Evolutionary conservation across 2,888 invertebrate genomes (phyloP).

Genomic region (Ctena decussata): DNA sequence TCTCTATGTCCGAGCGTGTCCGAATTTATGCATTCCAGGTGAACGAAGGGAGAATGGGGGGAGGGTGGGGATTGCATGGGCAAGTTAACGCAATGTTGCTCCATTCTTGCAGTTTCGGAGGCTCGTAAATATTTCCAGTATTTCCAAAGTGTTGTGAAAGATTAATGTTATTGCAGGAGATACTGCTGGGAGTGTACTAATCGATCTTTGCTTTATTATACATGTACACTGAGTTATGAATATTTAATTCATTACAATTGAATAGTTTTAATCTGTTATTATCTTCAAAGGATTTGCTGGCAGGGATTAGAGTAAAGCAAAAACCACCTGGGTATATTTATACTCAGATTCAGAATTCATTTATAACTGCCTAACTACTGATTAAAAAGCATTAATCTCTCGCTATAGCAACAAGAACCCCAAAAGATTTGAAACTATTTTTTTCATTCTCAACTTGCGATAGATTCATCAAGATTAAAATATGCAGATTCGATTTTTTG

Average conservation of each 20-base stretch:
- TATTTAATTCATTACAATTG: background rate
- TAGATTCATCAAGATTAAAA: background rate
- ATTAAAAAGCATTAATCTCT: background rate
- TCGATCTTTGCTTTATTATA: background rate
- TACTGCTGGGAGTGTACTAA: too few species aligned
- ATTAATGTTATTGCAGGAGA: too few species aligned
- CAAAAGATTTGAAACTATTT: background rate
- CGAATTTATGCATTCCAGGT: too few species aligned
- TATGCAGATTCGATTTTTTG: background rate
- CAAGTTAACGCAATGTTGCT: too few species aligned
- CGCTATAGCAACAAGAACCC: background rate
- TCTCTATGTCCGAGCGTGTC: too few species aligned
- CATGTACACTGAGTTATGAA: constrained; percentile 7
- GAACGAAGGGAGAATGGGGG: too few species aligned
- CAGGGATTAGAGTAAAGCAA: background rate
- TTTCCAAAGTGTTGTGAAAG: too few species aligned
- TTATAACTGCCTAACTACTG: background rate
- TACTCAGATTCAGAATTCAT: too few species aligned
- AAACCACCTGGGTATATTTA: background rate
- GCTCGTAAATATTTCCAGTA: too few species aligned
- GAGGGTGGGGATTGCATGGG: too few species aligned
- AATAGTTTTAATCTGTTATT: background rate
- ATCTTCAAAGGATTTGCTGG: background rate
- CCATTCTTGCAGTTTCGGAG: too few species aligned
- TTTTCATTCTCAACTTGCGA: background rate